A percentile compares a stretch with the other conserved stretches of the same genome.
These are phyloP conservation scores for Butorides virescens DNA, from an alignment of 2,113 vertebrate genomes.

Conservation along the genomic window DNA sequence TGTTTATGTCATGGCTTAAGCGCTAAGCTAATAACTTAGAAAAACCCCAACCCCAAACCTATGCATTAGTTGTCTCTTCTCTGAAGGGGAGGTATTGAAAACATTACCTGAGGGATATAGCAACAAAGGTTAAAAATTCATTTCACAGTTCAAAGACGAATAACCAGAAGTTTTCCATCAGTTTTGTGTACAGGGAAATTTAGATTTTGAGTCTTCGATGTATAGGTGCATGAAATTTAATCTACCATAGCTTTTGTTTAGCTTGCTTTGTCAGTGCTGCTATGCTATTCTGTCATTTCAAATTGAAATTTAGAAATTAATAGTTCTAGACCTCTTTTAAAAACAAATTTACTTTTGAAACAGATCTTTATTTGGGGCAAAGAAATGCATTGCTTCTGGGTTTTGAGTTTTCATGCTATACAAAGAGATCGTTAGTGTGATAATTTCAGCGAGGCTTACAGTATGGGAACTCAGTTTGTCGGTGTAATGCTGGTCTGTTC, in stretches of 20 bases:
- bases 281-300: not conserved
- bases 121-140: not conserved
- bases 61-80: not conserved
- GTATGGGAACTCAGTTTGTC: not conserved
- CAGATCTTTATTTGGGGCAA: not conserved
- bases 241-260: not conserved
- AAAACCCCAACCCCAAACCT: not conserved
- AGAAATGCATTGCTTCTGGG: not conserved
- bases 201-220: not conserved
- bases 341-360: not conserved
- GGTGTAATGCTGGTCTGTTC: not conserved
- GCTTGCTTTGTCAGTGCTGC: not conserved
- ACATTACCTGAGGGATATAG: not conserved
- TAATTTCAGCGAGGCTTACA: not conserved
- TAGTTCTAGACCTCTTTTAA: not conserved
- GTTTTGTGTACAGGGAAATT: not conserved
- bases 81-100: not conserved
- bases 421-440: not conserved
- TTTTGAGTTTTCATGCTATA: not conserved
- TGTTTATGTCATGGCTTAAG: not conserved
- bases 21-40: not conserved
- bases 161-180: not conserved
- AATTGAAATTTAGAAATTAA: not conserved
- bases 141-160: not conserved
- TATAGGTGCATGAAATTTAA: not conserved